Conservation (phyloP, 2,797 vertebrate species). For the Petrocephalus schoutedeni region DNA sequence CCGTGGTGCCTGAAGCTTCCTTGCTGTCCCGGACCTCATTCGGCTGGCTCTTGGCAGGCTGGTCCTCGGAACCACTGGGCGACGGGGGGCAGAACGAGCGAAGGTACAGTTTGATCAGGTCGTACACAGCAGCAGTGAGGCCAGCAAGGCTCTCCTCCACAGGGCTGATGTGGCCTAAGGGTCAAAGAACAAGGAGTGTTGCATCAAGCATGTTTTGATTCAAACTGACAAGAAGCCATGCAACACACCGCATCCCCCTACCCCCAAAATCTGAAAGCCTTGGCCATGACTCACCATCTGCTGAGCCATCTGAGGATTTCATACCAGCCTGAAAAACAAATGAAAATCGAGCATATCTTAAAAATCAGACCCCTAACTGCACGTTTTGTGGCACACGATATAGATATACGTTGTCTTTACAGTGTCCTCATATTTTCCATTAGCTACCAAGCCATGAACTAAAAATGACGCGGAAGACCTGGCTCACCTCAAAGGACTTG, state of each 20-base stretch:
- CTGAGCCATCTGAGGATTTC: conserved; percentile 54
- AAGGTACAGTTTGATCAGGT: conserved; percentile 76
- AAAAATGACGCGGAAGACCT: not conserved
- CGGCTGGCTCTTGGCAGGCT: conserved; percentile 24
- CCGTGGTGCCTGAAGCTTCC: conserved; percentile 80
- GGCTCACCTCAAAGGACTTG: conserved; percentile 73
- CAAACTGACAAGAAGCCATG: not conserved
- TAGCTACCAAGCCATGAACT: conserved; percentile 20
- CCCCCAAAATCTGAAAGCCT: not conserved
- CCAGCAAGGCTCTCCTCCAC: conserved; percentile 72
- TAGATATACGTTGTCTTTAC: not conserved
- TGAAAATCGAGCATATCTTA: not conserved
- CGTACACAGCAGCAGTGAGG: conserved; percentile 77
- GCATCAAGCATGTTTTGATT: not conserved
- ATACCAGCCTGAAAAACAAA: conserved; percentile 60
- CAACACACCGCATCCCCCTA: not conserved
- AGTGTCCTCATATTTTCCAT: conserved; percentile 16
- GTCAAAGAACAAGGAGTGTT: conserved; percentile 10
- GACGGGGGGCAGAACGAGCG: conserved; percentile 63
- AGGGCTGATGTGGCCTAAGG: conserved; percentile 63
- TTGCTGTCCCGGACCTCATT: conserved; percentile 51
- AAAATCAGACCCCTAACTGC: not conserved
- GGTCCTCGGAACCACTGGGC: conserved; percentile 21
- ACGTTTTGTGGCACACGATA: conserved; percentile 19
- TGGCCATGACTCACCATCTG: conserved; percentile 58